phyloP scores from a whole-genome alignment of 2,113 vertebrate species.

The Anhinga anhinga region DNA sequence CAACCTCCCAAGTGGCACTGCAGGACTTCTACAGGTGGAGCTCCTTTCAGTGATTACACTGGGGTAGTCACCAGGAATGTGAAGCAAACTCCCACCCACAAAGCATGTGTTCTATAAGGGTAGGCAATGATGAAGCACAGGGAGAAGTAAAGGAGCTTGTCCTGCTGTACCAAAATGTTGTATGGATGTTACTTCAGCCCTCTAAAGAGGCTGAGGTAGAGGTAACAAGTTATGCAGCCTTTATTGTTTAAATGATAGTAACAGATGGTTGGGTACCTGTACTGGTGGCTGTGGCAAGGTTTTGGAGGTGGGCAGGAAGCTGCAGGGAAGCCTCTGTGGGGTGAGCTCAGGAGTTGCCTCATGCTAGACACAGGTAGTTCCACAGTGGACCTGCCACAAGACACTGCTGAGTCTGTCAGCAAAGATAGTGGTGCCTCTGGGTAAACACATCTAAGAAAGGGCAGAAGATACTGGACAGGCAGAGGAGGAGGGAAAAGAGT shows the following conservation, averaged over 20 bases:
- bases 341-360: fast-evolving
- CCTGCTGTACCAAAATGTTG: fast-evolving
- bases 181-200: fast-evolving
- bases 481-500: not conserved
- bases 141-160: not conserved
- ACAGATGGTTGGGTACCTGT: not conserved
- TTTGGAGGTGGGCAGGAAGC: not conserved
- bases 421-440: not conserved
- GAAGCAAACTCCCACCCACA: not conserved
- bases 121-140: not conserved
- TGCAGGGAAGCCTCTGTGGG: not conserved
- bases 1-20: not conserved
- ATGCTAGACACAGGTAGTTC: not conserved
- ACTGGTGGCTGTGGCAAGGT: not conserved
- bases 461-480: not conserved
- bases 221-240: fast-evolving
- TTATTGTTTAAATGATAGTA: fast-evolving
- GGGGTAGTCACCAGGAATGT: not conserved
- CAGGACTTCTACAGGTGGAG: not conserved
- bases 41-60: not conserved
- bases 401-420: fast-evolving
- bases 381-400: not conserved
- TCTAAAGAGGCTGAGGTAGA: not conserved
- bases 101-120: too few relatives aligned
- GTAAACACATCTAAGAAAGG: not conserved